These are phyloP conservation scores for Chauna torquata DNA, from an alignment of 2,113 vertebrate genomes.

Conservation along the genomic window DNA sequence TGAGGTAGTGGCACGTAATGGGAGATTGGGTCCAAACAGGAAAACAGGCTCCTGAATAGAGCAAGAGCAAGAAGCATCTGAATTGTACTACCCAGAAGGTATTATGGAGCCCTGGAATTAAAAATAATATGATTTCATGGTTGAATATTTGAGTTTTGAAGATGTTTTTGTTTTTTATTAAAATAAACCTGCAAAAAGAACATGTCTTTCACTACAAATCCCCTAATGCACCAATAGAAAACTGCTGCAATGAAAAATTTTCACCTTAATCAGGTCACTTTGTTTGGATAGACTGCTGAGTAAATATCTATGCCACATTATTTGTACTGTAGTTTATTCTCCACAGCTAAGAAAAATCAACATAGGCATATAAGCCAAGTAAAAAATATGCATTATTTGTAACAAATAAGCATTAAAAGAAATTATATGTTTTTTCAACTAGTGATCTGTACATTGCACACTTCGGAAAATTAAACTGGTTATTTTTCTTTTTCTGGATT, in stretches of 20 bases:
- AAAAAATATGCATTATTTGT: background rate
- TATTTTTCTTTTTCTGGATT: background rate
- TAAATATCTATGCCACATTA: background rate
- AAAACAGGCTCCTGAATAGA: background rate
- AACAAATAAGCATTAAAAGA: background rate
- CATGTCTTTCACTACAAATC: background rate
- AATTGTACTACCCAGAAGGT: background rate
- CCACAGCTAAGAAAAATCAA: conserved; percentile 12
- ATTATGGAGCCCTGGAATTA: background rate
- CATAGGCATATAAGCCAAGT: background rate
- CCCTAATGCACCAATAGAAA: background rate
- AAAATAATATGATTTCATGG: background rate
- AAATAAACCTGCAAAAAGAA: background rate
- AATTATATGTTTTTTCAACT: background rate
- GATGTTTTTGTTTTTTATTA: background rate
- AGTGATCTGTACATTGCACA: background rate
- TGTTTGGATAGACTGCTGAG: background rate
- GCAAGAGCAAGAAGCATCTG: background rate
- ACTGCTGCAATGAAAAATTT: background rate
- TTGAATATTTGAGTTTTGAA: background rate
- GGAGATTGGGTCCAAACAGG: conserved; percentile 23
- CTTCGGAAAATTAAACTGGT: background rate
- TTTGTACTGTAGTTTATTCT: background rate
- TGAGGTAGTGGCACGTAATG: background rate
- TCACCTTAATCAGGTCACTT: conserved; percentile 20